A percentile compares a stretch with the other conserved stretches of the same genome.
phyloP scores from a whole-genome alignment of 2,113 vertebrate species.

The Hippolais icterina region DNA sequence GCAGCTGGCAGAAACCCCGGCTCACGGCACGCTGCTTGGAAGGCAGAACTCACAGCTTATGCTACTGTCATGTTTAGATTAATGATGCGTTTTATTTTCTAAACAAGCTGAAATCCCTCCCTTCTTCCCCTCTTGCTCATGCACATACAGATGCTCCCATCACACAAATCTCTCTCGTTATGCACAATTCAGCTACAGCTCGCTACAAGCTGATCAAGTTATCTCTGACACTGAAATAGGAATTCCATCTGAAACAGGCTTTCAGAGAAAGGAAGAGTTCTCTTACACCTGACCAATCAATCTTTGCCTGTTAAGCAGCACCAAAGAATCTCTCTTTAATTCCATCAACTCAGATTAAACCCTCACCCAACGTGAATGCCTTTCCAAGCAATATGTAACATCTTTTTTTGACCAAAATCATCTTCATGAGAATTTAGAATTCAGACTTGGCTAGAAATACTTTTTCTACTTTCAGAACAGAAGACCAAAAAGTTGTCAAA shows the following conservation, averaged over 20 bases:
- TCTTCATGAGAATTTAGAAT: not conserved
- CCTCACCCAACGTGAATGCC: not conserved
- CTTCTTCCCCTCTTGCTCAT: not conserved
- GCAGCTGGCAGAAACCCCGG: conserved; percentile 16
- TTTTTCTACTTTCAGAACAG: not conserved
- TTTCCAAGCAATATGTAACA: not conserved
- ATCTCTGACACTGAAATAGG: not conserved
- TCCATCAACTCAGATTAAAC: not conserved
- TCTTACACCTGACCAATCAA: not conserved
- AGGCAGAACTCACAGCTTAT: conserved; percentile 1
- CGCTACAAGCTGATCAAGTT: not conserved
- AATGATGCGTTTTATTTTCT: conserved; percentile 41
- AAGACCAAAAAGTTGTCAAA: not conserved
- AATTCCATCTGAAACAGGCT: not conserved
- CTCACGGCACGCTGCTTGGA: not conserved
- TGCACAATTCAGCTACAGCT: not conserved
- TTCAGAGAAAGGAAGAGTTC: not conserved
- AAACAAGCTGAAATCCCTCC: conserved; percentile 10
- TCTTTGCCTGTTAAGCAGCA: not conserved
- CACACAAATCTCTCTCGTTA: not conserved
- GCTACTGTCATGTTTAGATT: conserved; percentile 30
- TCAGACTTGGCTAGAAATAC: not conserved
- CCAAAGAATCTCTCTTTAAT: not conserved
- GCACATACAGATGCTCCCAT: not conserved
- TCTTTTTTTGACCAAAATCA: not conserved